Base-by-base conservation (phyloP, 2,888 invertebrate species). In the Ptychoptera contaminata region DNA sequence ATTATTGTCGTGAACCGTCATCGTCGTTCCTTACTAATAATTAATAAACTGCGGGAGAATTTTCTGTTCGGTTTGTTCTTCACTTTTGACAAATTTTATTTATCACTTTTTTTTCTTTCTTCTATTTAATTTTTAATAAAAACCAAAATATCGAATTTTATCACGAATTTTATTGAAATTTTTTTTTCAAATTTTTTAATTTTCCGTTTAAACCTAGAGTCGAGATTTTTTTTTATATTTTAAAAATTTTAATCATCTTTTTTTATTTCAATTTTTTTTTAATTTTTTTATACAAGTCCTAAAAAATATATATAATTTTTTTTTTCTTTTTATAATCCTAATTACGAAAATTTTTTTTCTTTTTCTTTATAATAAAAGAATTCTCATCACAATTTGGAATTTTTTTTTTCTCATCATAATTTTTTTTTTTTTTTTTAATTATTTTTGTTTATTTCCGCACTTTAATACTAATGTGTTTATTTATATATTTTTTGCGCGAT, bases 281-380 rank as follows among this genome's bases (percentile, higher is more conserved):
- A 6, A 16, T 31, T 44, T n/a, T 32, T 32, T 14, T 44, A 31
- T 23, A 36, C 11, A 35, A 40, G 14, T 40, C 34, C 39, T 16
- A 40, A 35, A 32, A 40, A 40, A 44, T 40, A 36, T 35, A 35
- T 44, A 15, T 44, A 29, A 38, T 38, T 36, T 43, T 43, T 37
- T 37, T 16, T 31, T 43, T 32, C 32, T 23, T 40, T 31, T 37
- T 37, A 35, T 34, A 16, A 39, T 29, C 39, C 39, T 34, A 40
- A 44, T 15, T 23, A n/a, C n/a, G n/a, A n/a, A n/a, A 41, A 16
- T 35, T 16, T 42, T 16, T 35, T 44, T 31, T 38, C 16, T n/a
- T 35, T 45, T 45, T 40, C 39, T 32, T 39, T 44, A 35, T 39
- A 39, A 44, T 40, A 39, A 35, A 35, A 39, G 35, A 39, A 44